Evolutionary conservation across 2,888 invertebrate species (phyloP), one percentile per base, ranked within the genome.

Genomic region (Drepana falcataria): DNA sequence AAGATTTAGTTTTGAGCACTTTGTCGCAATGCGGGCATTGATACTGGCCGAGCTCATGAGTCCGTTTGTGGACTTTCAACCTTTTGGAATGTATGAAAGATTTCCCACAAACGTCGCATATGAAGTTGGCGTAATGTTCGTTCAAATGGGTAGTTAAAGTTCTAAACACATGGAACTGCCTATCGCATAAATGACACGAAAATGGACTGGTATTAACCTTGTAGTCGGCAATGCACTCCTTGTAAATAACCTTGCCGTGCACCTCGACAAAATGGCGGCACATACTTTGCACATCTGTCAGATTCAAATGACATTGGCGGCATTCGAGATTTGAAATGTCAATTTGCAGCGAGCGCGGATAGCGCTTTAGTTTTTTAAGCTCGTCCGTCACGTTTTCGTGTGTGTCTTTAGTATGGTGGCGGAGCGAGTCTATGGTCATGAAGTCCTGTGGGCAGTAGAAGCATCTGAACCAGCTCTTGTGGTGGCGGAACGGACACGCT

Each of bases 51-150:
- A 77, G 85, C 64, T 91, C 90, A 57, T 92, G 92, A 0, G 85
- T 91, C 1, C 87, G 73, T 55, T 88, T 83, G 53, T 92, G 92
- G 0, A 92, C 92, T 68, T 87, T 86, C 4, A 92, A 64, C 0
- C 92, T 67, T 63, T 91, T 89, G 0, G 83, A 79, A 59, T 92
- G 92, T 0, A 92, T 66, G 59, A 91, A 92, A 0, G 89, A 85
- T 66, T 91, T 91, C 0, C 90, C 90, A 59, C 92, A 92, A 2
- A 91, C 83, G 56, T 87, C 85, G 60, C 92, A 92, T 37, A 91
- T 88, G 51, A 86, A 91, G 47, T 88, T 87, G 0, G 87, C 84
- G 55, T 90, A 91, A 48, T 92, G 92, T 40, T 86, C 87, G 51
- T 92, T 92, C 37, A 92, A 62, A 67, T 92, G 92, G 1, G 80